phyloP scores from a whole-genome alignment of 2,797 vertebrate species.

The Enteromius viviparus region DNA sequence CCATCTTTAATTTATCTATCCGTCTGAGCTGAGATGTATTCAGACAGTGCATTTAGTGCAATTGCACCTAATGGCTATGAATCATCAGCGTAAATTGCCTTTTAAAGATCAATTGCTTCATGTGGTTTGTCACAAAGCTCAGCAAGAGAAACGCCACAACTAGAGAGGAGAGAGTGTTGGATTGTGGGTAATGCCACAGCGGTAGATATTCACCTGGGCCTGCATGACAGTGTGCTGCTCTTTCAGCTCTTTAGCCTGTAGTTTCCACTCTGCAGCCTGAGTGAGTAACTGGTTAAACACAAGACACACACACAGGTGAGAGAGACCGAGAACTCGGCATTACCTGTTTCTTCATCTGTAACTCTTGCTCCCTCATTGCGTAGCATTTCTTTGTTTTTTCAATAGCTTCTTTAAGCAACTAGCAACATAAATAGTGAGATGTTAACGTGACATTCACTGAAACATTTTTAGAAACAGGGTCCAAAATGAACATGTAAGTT shows the following conservation, averaged over 20 bases:
- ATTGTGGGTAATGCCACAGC: constrained; percentile 37
- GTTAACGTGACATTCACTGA: constrained; percentile 43
- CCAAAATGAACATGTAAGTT: neutral
- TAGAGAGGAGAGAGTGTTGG: neutral
- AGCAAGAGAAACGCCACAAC: neutral
- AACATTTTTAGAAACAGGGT: constrained; percentile 1
- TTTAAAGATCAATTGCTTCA: constrained; percentile 2
- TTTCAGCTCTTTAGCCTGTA: constrained; percentile 91
- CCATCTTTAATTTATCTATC: neutral
- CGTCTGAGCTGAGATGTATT: neutral
- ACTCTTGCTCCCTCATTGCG: constrained; percentile 78
- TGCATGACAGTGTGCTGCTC: constrained; percentile 92
- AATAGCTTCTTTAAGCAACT: constrained; percentile 79
- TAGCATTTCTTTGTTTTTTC: constrained; percentile 81
- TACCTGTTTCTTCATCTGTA: constrained; percentile 79
- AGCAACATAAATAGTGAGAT: constrained; percentile 73
- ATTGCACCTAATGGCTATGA: neutral
- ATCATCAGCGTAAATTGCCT: neutral
- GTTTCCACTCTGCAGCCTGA: constrained; percentile 97
- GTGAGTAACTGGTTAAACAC: constrained; percentile 88
- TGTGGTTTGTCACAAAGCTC: constrained; percentile 7
- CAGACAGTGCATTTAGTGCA: constrained; percentile 10
- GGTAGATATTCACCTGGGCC: constrained; percentile 87
- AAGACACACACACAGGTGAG: constrained; percentile 58
- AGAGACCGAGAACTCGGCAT: constrained; percentile 60